Percentiles rank a stretch among this genome's conserved stretches.
phyloP scores from a whole-genome alignment of 2,888 invertebrate genomes.

The Andrena praecox region DNA sequence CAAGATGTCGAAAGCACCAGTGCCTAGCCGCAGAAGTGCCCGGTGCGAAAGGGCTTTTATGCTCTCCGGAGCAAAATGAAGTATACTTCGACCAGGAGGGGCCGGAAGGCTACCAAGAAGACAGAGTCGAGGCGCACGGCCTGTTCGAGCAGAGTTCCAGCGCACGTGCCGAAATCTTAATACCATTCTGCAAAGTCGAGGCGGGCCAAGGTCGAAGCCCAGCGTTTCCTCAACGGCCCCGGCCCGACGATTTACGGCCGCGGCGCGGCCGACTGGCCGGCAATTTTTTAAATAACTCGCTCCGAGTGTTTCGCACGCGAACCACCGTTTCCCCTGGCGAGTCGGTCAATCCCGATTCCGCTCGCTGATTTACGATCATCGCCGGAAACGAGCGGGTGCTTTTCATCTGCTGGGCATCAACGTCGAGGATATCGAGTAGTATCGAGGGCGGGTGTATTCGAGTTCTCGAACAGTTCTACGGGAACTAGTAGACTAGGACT shows the following conservation, averaged over 20 bases:
- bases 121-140: constrained; percentile 43
- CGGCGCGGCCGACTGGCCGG: neutral
- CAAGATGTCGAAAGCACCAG: too few relatives aligned
- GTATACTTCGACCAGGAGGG: neutral
- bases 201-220: constrained; percentile 77
- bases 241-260: constrained; percentile 58
- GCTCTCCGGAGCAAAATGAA: too few relatives aligned
- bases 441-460: too few relatives aligned
- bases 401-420: neutral
- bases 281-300: constrained; percentile 36
- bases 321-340: neutral
- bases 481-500: too few relatives aligned
- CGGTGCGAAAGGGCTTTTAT: too few relatives aligned
- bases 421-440: too few relatives aligned
- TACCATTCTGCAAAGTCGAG: constrained; percentile 73
- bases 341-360: neutral
- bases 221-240: constrained; percentile 55
- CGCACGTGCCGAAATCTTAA: constrained; percentile 82
- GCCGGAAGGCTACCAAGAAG: constrained; percentile 5
- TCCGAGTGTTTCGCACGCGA: constrained; percentile 4
- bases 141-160: constrained; percentile 73
- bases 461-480: too few relatives aligned
- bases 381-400: neutral
- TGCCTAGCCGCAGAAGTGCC: too few relatives aligned
- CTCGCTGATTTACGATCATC: constrained; percentile 1